Conservation (phyloP, 2,113 vertebrate genomes). For the Myotis lucifugus region DNA sequence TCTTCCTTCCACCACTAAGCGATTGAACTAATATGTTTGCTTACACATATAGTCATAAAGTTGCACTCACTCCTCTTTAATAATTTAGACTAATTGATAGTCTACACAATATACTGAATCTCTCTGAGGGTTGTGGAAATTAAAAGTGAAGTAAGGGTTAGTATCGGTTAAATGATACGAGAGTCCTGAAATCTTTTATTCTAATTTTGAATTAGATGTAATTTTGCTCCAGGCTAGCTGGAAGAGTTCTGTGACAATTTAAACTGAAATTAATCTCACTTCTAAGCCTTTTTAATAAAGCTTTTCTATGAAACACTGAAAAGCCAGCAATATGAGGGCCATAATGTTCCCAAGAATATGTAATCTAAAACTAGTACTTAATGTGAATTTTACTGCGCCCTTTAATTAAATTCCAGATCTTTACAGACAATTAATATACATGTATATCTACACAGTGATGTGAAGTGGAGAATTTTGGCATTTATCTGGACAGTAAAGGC, state of each 20-base stretch:
- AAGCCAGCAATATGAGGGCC: slow-evolving; percentile 1
- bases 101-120: slow-evolving; percentile 53
- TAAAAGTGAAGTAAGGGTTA: slow-evolving; percentile 66
- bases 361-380: slow-evolving; percentile 62
- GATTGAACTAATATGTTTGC: neutral
- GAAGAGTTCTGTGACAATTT: slow-evolving; percentile 71
- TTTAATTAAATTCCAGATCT: slow-evolving; percentile 73
- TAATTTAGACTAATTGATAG: slow-evolving; percentile 24
- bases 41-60: neutral
- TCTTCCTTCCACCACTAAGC: neutral
- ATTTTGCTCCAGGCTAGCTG: slow-evolving; percentile 72
- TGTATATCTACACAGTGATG: neutral
- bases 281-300: slow-evolving; percentile 73
- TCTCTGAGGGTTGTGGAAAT: slow-evolving; percentile 62
- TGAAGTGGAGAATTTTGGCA: neutral
- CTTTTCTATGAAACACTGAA: slow-evolving; percentile 58
- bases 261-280: slow-evolving; percentile 79
- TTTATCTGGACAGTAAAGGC: slow-evolving; percentile 20
- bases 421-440: slow-evolving; percentile 53
- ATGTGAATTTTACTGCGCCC: slow-evolving; percentile 60
- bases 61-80: neutral
- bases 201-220: slow-evolving; percentile 67
- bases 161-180: slow-evolving; percentile 60
- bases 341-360: slow-evolving; percentile 55
- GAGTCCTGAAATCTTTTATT: slow-evolving; percentile 53